These are phyloP conservation scores for Eurytemora carolleeae DNA, from an alignment of 1,140 invertebrate species.

Conservation along the genomic window DNA sequence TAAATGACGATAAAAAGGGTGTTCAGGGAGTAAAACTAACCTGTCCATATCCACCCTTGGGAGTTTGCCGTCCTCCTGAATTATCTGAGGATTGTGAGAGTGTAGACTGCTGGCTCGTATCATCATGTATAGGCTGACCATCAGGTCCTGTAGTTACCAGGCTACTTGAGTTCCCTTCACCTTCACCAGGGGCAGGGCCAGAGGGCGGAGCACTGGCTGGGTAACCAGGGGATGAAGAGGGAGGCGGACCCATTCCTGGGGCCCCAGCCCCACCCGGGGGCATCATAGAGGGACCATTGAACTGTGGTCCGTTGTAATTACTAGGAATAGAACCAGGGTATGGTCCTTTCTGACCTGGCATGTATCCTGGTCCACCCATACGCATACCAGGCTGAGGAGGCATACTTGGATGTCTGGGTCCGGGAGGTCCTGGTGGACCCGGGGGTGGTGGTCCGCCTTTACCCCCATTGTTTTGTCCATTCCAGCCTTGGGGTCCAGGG, in stretches of 20 bases:
- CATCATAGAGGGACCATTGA: background rate
- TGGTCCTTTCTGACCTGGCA: background rate
- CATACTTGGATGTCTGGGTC: background rate
- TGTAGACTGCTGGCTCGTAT: constrained; percentile 73
- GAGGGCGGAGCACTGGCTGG: background rate
- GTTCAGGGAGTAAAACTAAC: background rate
- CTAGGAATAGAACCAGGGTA: no score
- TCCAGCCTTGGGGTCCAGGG: background rate
- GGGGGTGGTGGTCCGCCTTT: background rate
- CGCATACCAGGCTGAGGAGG: background rate
- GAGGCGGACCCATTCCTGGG: background rate
- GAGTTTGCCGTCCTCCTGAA: constrained; percentile 12
- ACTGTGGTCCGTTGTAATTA: background rate
- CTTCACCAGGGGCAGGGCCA: no score
- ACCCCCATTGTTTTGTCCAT: background rate
- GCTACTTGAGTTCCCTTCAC: background rate
- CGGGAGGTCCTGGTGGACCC: background rate
- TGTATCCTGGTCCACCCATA: background rate
- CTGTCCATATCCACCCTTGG: constrained; percentile 1
- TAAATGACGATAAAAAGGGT: background rate
- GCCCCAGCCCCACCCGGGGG: background rate
- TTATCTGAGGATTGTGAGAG: constrained; percentile 58
- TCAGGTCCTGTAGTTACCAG: constrained; percentile 37
- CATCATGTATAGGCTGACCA: constrained; percentile 53
- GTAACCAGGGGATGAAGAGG: background rate